These are phyloP conservation scores for Oophaga pumilio DNA, from an alignment of 2,113 vertebrate species.

Conservation along the genomic window DNA sequence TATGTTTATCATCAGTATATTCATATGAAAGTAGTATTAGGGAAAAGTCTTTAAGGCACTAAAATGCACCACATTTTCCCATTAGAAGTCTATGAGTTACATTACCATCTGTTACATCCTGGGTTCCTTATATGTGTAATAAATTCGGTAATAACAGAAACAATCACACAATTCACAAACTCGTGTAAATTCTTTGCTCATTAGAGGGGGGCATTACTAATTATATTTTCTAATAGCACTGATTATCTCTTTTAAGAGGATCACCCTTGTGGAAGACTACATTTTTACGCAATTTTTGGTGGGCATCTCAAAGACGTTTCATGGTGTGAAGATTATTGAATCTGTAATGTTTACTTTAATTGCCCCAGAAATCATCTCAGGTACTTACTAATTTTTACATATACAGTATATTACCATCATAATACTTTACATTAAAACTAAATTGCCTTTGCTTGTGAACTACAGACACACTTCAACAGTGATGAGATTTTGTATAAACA, in stretches of 20 bases:
- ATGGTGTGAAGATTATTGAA: background rate
- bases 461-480: background rate
- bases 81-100: no score
- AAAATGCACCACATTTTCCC: no score
- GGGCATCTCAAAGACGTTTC: background rate
- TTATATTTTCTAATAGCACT: background rate
- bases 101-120: no score
- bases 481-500: background rate
- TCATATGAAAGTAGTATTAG: no score
- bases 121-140: no score
- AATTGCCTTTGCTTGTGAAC: background rate
- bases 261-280: background rate
- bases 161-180: no score
- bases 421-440: slow-evolving; percentile 8
- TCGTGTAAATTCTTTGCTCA: no score
- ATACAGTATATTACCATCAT: slow-evolving; percentile 17
- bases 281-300: background rate
- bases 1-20: no score
- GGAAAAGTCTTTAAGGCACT: no score
- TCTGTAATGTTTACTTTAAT: background rate
- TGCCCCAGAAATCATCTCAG: background rate
- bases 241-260: background rate
- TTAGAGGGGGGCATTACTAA: no score
- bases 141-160: no score
- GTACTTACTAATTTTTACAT: background rate